A percentile compares a stretch with the other conserved stretches of the same genome.
phyloP scores from a whole-genome alignment of 1,140 invertebrate species.

The Drosophila sproati region DNA sequence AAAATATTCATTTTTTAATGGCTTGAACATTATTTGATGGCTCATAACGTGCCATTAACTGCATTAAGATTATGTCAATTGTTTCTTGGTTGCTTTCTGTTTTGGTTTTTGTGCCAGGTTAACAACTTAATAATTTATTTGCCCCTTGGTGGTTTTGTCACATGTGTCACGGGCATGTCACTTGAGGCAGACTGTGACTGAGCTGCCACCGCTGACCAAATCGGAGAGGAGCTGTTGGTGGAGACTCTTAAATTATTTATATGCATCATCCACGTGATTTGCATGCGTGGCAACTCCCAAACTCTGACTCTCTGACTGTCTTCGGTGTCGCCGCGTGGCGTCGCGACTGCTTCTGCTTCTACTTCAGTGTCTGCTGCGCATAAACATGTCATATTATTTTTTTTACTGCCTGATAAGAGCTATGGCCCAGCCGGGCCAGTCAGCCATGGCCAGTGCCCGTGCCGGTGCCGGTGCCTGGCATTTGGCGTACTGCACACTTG shows the following conservation, averaged over 20 bases:
- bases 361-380: slow-evolving; percentile 44
- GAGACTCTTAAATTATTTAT: slow-evolving; percentile 71
- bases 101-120: slow-evolving; percentile 43
- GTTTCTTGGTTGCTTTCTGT: slow-evolving; percentile 33
- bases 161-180: slow-evolving; percentile 67
- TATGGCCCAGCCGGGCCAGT: slow-evolving; percentile 22
- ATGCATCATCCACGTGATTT: slow-evolving; percentile 59
- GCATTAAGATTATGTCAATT: slow-evolving; percentile 66
- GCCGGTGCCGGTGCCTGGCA: background rate
- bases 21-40: background rate
- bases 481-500: slow-evolving; percentile 45
- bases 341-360: slow-evolving; percentile 3
- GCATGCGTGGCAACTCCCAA: slow-evolving; percentile 63
- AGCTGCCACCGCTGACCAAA: background rate
- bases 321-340: slow-evolving; percentile 48
- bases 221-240: background rate
- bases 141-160: slow-evolving; percentile 39
- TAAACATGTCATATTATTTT: slow-evolving; percentile 81
- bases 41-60: slow-evolving; percentile 41
- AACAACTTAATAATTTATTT: slow-evolving; percentile 80
- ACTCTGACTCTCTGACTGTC: slow-evolving; percentile 54
- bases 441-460: slow-evolving; percentile 22
- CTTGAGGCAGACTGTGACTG: slow-evolving; percentile 6
- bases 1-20: no score
- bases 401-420: slow-evolving; percentile 75